A percentile compares a stretch with the other conserved stretches of the same genome.
phyloP scores from a whole-genome alignment of 2,797 vertebrate genomes.

The Cossypha caffra region DNA sequence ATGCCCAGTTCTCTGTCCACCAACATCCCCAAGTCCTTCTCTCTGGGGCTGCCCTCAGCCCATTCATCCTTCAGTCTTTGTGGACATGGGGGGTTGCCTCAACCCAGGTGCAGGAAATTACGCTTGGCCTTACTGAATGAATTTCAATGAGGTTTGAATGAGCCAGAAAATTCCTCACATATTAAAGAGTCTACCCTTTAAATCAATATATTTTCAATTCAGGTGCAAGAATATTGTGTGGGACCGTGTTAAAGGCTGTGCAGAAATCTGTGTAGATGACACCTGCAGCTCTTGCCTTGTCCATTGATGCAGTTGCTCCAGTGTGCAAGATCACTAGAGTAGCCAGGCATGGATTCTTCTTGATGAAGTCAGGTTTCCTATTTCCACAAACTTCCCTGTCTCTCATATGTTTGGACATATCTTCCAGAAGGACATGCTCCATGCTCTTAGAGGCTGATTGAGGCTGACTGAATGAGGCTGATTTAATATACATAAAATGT shows the following conservation, averaged over 20 bases:
- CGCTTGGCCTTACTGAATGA: not conserved
- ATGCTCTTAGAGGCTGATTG: not conserved
- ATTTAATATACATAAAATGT: not conserved
- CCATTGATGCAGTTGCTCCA: not conserved
- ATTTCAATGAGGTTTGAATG: not conserved
- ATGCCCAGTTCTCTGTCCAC: not conserved
- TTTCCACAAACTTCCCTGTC: not conserved
- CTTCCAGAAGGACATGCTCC: not conserved
- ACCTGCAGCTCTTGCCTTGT: not conserved
- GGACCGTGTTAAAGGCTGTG: not conserved
- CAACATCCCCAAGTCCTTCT: not conserved
- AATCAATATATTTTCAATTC: not conserved
- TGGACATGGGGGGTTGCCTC: fast-evolving
- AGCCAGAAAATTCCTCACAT: not conserved
- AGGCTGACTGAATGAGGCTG: not conserved
- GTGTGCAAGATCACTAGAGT: not conserved
- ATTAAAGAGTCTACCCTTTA: not conserved
- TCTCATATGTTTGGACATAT: not conserved
- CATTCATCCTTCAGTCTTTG: not conserved
- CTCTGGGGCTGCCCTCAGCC: not conserved
- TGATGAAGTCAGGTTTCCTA: not conserved
- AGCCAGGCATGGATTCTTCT: fast-evolving
- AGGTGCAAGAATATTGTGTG: not conserved
- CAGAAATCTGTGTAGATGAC: not conserved
- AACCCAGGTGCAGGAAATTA: not conserved